Base-by-base conservation (phyloP, 37 sponge, comb jelly and placozoan species). In the Agelas oroides region DNA sequence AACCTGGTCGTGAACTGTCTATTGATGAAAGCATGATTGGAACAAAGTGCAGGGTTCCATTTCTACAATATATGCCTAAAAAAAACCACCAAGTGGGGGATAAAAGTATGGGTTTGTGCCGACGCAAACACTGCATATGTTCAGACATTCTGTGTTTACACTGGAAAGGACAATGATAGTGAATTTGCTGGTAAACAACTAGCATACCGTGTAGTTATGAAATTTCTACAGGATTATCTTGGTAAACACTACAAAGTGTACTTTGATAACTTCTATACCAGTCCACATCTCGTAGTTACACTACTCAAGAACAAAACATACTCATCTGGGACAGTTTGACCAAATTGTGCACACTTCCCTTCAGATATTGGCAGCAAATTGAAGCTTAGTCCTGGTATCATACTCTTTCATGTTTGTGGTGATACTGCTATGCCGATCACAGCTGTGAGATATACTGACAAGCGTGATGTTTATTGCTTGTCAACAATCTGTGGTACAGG, bases 11-110 rank as follows among this genome's bases (percentile, higher is more conserved):
- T 16, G 65, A 88, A 28, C 5, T 86, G 2, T 86, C 79, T 18
- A 55, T 77, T 12, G 86, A 86, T 86, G 81, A 86, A 59, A 53
- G 88, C 46, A 88, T 88, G 88, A 79, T 88, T 24, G 53, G 65
- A 1, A 59, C 73, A 5, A 81, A 88, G 57, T 70, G 82, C 27
- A 19, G 82, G 17, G 28, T 75, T 24, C 60, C 65, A 5, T 88
- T 68, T 30, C 74, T 71, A 5, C 86, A 86, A 31, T 86, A 86
- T 53, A 77, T 86, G 72, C 78, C 72, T 2, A 1, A 77, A 11
- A 35, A 35, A 14, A 19, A 79, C 76, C 21, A n/a, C n/a, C n/a
- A n/a, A n/a, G n/a, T 73, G 87, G 87, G 81, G 87, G 16, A 34
- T 86, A 20, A 85, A 76, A 59, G 86, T 76, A 13, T 85, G 69